Evolutionary conservation across 1,140 invertebrate species (phyloP), one percentile per base, ranked within the genome.

Genomic region (Philopotamus ludificatus): DNA sequence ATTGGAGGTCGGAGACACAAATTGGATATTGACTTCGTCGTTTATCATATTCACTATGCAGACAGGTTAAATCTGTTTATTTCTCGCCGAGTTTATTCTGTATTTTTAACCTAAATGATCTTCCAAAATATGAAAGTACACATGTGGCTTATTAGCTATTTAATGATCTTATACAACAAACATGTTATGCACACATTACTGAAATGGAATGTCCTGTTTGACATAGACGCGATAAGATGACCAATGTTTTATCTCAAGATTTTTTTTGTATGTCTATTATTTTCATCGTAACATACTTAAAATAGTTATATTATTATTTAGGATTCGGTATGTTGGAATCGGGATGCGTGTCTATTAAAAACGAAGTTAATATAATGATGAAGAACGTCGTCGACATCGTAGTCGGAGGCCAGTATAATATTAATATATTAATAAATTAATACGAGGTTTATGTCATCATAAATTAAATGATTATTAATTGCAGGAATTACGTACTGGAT

Each of bases 21-120:
- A 89, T 67, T 97, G 94, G 94, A 92, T 97, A 47, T 82, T 97
- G 20, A 94, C 93, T 0, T 93, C 91, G 53, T 90, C 92, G 1
- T 97, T 98, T 73, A 95, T 97, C 68, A 97, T 97, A 62, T 97
- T 97, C 74, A 97, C 94, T 0, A 98, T 97, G 95, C 94, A 97
- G 82, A 95, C 94, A 68, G 95, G 93, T 93, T 34, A 34, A 34
- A 34, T 34, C 28, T 7, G 28, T 34, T 7, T 34, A 34, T 34
- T n/a, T n/a, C n/a, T n/a, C n/a, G n/a, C n/a, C n/a, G n/a, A n/a
- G n/a, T n/a, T n/a, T n/a, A n/a, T n/a, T n/a, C n/a, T n/a, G n/a
- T n/a, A n/a, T n/a, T 34, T 49, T 49, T 49, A 16, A 9, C n/a
- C 15, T n/a, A 23, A 15, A 23, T 20, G 9, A 10, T 16, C 18